Evolutionary conservation across 2,888 invertebrate species (phyloP).

Genomic region (Cataglyphis altisquamis): DNA sequence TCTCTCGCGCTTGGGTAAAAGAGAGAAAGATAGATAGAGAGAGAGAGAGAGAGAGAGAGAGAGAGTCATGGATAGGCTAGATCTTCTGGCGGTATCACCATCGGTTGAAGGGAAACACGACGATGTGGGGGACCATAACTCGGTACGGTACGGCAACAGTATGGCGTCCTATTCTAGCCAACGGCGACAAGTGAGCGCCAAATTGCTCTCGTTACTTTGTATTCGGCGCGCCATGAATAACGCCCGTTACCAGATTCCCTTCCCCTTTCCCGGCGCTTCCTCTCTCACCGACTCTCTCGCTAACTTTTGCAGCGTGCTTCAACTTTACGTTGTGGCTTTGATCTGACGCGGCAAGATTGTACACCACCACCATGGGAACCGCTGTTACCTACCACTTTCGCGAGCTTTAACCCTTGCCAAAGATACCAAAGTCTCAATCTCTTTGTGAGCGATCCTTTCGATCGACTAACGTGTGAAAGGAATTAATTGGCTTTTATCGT

Average conservation of each 20-base stretch:
- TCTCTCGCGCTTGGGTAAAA: not conserved
- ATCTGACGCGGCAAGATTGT: conserved; percentile 2
- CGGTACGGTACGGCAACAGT: not conserved
- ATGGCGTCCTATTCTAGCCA: conserved; percentile 7
- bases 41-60: not conserved
- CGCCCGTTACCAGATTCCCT: conserved; percentile 2
- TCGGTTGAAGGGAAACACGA: conserved; percentile 6
- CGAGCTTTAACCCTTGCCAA: not conserved
- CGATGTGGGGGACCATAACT: conserved; percentile 28
- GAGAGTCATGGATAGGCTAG: not conserved
- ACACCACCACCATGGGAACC: not conserved
- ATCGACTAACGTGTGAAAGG: conserved; percentile 11
- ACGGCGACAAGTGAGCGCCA: conserved; percentile 37
- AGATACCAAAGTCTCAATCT: conserved; percentile 15
- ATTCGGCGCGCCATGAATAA: conserved; percentile 51
- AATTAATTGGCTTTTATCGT: not conserved
- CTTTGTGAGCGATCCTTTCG: conserved; percentile 30
- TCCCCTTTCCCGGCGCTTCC: not conserved
- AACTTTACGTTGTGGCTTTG: conserved; percentile 47
- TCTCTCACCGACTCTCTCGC: not conserved
- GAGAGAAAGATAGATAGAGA: not conserved
- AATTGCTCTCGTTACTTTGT: conserved; percentile 58
- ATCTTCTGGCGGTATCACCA: not conserved
- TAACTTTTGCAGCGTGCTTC: conserved; percentile 38
- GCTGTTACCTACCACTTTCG: not conserved